A percentile compares a stretch with the other conserved stretches of the same genome.
phyloP scores from a whole-genome alignment of 2,888 invertebrate species.

The Terebella lapidaria region DNA sequence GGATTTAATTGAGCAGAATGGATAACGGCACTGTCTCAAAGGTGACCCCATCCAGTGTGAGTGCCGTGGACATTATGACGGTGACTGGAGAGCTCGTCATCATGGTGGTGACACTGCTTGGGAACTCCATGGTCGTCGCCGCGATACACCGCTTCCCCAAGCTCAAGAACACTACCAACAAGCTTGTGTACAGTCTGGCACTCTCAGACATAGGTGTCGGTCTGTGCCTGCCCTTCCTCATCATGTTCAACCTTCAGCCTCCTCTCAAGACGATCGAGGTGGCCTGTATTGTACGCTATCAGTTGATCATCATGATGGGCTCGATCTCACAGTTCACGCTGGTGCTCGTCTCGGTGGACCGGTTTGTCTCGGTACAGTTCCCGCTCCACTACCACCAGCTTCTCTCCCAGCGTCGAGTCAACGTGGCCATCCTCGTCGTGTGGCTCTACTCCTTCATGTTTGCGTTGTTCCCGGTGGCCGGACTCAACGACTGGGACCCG shows the following conservation, averaged over 20 bases:
- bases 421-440: background rate
- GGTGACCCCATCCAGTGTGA: too few relatives aligned
- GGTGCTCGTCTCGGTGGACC: slow-evolving; percentile 26
- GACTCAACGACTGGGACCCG: slow-evolving; percentile 1
- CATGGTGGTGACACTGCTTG: slow-evolving; percentile 23
- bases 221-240: slow-evolving; percentile 28
- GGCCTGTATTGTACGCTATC: background rate
- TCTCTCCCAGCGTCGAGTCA: background rate
- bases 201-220: slow-evolving; percentile 30
- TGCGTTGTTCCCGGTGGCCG: background rate
- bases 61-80: slow-evolving; percentile 13
- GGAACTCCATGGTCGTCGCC: slow-evolving; percentile 28
- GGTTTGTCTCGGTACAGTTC: background rate
- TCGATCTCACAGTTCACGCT: slow-evolving; percentile 17
- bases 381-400: slow-evolving; percentile 2
- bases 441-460: slow-evolving; percentile 1
- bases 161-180: slow-evolving; percentile 29
- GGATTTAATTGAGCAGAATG: too few relatives aligned
- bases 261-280: background rate
- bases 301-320: background rate
- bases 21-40: too few relatives aligned
- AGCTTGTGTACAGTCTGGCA: slow-evolving; percentile 32
- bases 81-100: slow-evolving; percentile 21
- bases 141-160: slow-evolving; percentile 22
- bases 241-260: slow-evolving; percentile 21